Percentiles rank a stretch among this genome's conserved stretches.
phyloP scores from a whole-genome alignment of 1,140 invertebrate species.

The Euglossa dilemma region DNA sequence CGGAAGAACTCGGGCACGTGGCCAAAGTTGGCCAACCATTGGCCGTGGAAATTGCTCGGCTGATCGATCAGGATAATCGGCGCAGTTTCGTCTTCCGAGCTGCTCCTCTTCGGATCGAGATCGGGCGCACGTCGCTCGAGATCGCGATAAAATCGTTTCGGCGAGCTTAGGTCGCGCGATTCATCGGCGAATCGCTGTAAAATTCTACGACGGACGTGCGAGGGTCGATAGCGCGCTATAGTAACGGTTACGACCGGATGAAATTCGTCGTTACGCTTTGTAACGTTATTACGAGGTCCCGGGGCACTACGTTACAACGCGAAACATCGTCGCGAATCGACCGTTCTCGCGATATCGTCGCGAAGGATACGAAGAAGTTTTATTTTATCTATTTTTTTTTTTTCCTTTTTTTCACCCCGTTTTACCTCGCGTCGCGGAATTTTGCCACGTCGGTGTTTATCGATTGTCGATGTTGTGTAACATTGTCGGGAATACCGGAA shows the following conservation, averaged over 20 bases:
- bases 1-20: conserved; percentile 48
- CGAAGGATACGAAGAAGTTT: neutral
- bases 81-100: conserved; percentile 25
- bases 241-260: neutral
- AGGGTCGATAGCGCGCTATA: neutral
- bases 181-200: neutral
- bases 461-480: conserved; percentile 1
- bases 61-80: conserved; percentile 60
- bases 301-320: neutral
- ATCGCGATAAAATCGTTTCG: conserved; percentile 8
- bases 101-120: neutral
- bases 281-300: neutral
- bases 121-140: neutral
- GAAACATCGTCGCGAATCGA: neutral
- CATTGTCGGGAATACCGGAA: neutral
- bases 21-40: conserved; percentile 43
- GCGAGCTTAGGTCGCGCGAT: neutral
- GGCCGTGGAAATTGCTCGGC: conserved; percentile 10
- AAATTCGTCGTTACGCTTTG: neutral
- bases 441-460: neutral
- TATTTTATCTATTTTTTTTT: no score
- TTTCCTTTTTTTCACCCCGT: no score
- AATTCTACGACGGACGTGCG: neutral
- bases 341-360: neutral
- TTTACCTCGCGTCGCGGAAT: no score